Evolutionary conservation across 2,888 invertebrate species (phyloP).

Genomic region (Drosophila pseudotakahashii): DNA sequence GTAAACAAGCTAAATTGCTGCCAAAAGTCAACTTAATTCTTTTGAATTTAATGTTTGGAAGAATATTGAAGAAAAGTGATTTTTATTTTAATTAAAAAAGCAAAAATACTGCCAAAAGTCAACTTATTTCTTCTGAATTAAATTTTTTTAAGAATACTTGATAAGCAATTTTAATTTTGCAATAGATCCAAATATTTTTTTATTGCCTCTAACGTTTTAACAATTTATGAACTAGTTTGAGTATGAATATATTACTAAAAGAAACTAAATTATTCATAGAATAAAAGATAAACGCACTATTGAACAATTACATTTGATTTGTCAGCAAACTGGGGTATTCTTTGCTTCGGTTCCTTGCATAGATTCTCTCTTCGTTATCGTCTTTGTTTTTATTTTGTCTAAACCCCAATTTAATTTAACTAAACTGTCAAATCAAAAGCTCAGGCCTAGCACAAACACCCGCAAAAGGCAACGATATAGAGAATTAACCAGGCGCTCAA

Average conservation of each 20-base stretch:
- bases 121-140: not conserved
- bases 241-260: too few relatives aligned
- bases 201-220: too few relatives aligned
- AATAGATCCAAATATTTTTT: too few relatives aligned
- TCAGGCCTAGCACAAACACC: conserved; percentile 46
- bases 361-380: too few relatives aligned
- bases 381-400: conserved; percentile 46
- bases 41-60: not conserved
- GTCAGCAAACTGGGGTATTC: not conserved
- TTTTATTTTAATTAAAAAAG: too few relatives aligned
- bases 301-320: too few relatives aligned
- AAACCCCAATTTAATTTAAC: conserved; percentile 75
- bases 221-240: too few relatives aligned
- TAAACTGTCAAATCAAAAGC: conserved; percentile 80
- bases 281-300: too few relatives aligned
- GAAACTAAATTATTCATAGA: too few relatives aligned
- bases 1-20: conserved; percentile 21
- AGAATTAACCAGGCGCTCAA: conserved; percentile 75
- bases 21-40: conserved; percentile 20
- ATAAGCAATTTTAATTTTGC: too few relatives aligned
- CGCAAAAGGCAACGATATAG: conserved; percentile 1
- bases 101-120: conserved; percentile 23
- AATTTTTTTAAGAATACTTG: not conserved
- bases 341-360: too few relatives aligned
- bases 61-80: too few relatives aligned